Base-by-base conservation (phyloP, 2,113 vertebrate genomes). In the Rutilus rutilus region DNA sequence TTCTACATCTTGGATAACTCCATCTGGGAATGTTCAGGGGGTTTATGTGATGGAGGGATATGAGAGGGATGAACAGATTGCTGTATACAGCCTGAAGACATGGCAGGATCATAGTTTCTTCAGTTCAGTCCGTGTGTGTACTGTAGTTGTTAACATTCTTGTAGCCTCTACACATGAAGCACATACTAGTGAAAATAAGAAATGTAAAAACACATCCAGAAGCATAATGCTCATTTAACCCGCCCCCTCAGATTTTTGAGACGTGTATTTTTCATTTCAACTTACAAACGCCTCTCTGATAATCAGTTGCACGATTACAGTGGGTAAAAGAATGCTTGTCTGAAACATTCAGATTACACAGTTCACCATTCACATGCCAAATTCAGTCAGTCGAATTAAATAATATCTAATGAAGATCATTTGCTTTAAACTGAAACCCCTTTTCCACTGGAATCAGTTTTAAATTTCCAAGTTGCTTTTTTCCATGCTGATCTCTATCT, bases 11-110 rank as follows among this genome's bases (percentile, higher is more conserved):
- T 30, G 6, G 17, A 81, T 52, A 60, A 74, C 47, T 86, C 42
- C 45, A 71, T 69, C 19, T 21, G 86, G 90, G 84, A 42, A 50
- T 81, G 89, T 89, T 85, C 65, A 88, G 90, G 90, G 82, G 87
- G 71, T 57, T 77, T 86, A 85, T 90, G 90, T 84, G 90, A 89
- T 86, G 84, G 80, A 60, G 84, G 86, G 83, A 54, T 62, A 64
- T 74, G 12, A 89, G 52, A 73, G 39, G 33, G 89, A 85, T 87
- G 92, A 93, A 92, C 94, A 95, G 94, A 93, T 94, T 93, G 92
- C 23, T 78, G 76, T 80, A 84, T 80, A 84, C 86, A 88, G 94
- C 94, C 93, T 90, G 84, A 85, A 92, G 93, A 90, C 90, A 93
- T 93, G 90, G 89, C 88, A 88, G 76, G 50, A 84, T 87, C 88